Evolutionary conservation across 2,888 invertebrate species (phyloP).

Genomic region (Tupiocoris notatus): DNA sequence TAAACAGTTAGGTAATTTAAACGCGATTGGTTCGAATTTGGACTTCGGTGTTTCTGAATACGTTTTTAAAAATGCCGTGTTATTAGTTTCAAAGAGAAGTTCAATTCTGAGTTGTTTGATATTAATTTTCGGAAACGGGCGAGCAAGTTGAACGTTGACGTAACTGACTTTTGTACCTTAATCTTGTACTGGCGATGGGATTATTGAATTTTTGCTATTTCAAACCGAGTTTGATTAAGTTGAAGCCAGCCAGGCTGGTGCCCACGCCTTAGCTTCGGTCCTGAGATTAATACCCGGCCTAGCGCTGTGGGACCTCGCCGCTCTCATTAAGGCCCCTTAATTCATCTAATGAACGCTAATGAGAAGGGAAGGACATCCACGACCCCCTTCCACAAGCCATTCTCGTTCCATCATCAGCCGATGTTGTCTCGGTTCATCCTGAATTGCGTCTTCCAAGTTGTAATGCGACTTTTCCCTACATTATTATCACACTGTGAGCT

Average conservation of each 20-base stretch:
- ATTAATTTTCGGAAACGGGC: too few species aligned
- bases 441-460: neutral
- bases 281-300: constrained; percentile 32
- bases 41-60: too few species aligned
- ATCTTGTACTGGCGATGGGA: neutral
- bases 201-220: neutral
- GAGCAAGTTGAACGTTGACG: too few species aligned
- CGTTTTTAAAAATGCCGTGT: too few species aligned
- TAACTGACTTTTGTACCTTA: too few species aligned
- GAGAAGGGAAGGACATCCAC: constrained; percentile 39
- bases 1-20: too few species aligned
- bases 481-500: neutral
- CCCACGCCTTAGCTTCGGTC: neutral
- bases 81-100: too few species aligned
- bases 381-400: neutral
- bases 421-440: neutral
- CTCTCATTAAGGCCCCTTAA: constrained; percentile 41
- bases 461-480: constrained; percentile 10
- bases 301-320: constrained; percentile 14
- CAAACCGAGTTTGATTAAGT: neutral
- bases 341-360: constrained; percentile 43
- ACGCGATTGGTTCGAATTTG: too few species aligned
- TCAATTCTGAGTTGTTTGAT: too few species aligned
- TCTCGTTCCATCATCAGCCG: neutral
- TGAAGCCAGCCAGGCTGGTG: neutral